phyloP scores from a whole-genome alignment of 1,140 invertebrate species.

The Drosophila ananassae region DNA sequence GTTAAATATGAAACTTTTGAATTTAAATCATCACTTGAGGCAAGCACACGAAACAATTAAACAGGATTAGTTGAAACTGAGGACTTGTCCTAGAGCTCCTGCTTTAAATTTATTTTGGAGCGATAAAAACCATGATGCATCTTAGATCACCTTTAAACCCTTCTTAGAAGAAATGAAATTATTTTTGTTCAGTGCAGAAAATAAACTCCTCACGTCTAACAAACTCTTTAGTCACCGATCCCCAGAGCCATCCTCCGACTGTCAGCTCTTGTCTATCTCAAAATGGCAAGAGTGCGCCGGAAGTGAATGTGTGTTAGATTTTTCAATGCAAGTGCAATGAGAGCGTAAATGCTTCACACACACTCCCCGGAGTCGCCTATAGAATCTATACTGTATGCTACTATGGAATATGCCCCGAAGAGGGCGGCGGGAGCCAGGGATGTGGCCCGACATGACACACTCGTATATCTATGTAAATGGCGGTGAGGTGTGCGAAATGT shows the following conservation, averaged over 20 bases:
- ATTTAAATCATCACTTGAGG: neutral
- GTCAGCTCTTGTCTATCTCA: constrained; percentile 44
- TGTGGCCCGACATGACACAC: constrained; percentile 39
- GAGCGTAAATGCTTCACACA: constrained; percentile 39
- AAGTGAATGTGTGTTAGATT: constrained; percentile 50
- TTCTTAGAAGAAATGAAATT: no score
- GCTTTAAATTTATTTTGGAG: no score
- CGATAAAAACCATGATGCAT: no score
- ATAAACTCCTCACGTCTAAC: constrained; percentile 25
- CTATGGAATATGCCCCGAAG: neutral
- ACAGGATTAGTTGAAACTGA: no score
- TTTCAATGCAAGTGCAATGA: constrained; percentile 68
- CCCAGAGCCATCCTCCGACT: constrained; percentile 7
- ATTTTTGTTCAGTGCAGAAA: constrained; percentile 1
- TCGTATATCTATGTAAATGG: constrained; percentile 53
- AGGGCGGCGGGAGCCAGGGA: no score
- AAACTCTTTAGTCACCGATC: constrained; percentile 13
- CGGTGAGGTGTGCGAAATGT: constrained; percentile 47
- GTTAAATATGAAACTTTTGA: neutral
- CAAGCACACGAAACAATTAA: no score
- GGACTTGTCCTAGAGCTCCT: no score
- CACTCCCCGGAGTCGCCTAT: constrained; percentile 2
- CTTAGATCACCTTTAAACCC: no score
- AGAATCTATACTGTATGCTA: neutral
- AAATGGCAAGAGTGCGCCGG: constrained; percentile 43